Percentiles rank a stretch among this genome's conserved stretches.
These are phyloP conservation scores for Unio delphinus DNA, from an alignment of 2,888 invertebrate genomes.

Conservation along the genomic window DNA sequence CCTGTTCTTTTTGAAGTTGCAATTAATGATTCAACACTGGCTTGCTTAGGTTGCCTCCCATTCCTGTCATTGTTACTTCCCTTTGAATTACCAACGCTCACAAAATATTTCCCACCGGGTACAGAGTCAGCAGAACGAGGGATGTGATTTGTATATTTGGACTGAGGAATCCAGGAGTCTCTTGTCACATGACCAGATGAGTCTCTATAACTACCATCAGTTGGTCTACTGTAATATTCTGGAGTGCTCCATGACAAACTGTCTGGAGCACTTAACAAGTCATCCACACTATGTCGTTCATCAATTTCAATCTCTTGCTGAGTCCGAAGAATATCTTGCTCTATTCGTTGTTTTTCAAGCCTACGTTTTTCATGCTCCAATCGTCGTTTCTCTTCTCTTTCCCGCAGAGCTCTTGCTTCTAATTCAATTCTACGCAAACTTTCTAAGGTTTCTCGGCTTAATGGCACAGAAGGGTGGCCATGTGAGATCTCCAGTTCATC, in stretches of 20 bases:
- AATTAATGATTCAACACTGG: constrained; percentile 40
- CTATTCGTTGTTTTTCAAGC: constrained; percentile 56
- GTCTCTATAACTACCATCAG: constrained; percentile 14
- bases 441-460: constrained; percentile 55
- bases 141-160: no score
- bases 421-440: constrained; percentile 54
- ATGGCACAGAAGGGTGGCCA: constrained; percentile 34
- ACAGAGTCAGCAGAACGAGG: constrained; percentile 15
- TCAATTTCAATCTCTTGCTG: constrained; percentile 61
- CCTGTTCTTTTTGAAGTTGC: constrained; percentile 41
- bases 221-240: constrained; percentile 18
- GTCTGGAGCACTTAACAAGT: constrained; percentile 45
- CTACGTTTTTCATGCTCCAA: constrained; percentile 55
- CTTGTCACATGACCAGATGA: constrained; percentile 1
- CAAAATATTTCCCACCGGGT: constrained; percentile 53
- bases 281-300: constrained; percentile 61
- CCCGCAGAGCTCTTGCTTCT: constrained; percentile 55
- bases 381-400: constrained; percentile 54
- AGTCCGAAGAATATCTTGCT: constrained; percentile 58
- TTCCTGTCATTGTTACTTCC: constrained; percentile 20
- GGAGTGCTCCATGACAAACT: constrained; percentile 13
- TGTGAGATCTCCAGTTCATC: constrained; percentile 61
- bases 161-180: no score
- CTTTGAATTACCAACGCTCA: constrained; percentile 39
- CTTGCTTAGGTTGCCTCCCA: constrained; percentile 27